Evolutionary conservation across 2,888 invertebrate genomes (phyloP).

Genomic region (Phalangium opilio): DNA sequence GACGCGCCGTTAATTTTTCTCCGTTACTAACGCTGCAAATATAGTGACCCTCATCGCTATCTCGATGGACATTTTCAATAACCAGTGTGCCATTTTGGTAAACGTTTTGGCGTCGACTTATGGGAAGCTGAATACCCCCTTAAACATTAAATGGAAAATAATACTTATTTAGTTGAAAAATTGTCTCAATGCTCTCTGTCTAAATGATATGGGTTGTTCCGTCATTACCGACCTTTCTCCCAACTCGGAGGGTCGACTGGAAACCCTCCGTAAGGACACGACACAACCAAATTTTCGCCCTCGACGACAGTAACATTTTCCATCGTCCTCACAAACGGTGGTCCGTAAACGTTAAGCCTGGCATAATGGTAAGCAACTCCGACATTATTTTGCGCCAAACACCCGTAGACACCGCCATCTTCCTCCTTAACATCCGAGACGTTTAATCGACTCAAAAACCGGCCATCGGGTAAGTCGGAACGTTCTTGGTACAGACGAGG

Average conservation of each 20-base stretch:
- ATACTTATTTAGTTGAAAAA: no score
- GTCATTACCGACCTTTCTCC: constrained; percentile 49
- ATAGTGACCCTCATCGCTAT: not conserved
- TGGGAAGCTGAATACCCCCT: not conserved
- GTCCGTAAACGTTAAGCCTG: constrained; percentile 31
- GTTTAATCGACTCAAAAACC: constrained; percentile 30
- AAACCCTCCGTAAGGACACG: constrained; percentile 72
- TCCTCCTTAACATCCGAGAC: constrained; percentile 25
- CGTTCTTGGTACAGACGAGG: constrained; percentile 24
- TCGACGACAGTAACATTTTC: constrained; percentile 53
- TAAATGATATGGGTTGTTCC: not conserved
- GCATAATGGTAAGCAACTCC: constrained; percentile 25
- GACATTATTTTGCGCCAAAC: constrained; percentile 27
- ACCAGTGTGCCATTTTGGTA: not conserved
- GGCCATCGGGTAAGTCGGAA: constrained; percentile 25
- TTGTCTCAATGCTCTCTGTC: not conserved
- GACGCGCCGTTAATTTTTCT: not conserved
- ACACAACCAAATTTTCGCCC: constrained; percentile 53
- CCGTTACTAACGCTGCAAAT: not conserved
- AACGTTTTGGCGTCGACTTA: not conserved
- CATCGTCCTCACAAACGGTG: constrained; percentile 35
- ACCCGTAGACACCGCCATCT: constrained; percentile 30
- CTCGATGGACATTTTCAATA: not conserved
- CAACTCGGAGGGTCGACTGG: constrained; percentile 66
- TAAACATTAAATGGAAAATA: not conserved